A percentile compares a stretch with the other conserved stretches of the same genome.
Evolutionary conservation across 2,888 invertebrate species (phyloP).

Genomic region (Patella caerulea): DNA sequence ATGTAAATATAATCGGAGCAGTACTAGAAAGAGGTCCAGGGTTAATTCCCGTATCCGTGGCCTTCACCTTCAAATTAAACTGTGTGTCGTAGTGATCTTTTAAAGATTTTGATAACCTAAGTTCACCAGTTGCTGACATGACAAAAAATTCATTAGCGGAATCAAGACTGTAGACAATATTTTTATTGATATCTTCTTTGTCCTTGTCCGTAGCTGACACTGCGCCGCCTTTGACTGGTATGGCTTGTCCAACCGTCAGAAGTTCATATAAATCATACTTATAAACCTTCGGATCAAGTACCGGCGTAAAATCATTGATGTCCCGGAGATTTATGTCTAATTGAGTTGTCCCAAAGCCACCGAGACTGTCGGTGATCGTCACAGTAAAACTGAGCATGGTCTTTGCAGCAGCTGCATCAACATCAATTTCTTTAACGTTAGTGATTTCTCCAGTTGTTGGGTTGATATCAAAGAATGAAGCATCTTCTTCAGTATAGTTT

Average conservation of each 20-base stretch:
- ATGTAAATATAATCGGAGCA: neutral
- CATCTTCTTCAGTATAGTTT: neutral
- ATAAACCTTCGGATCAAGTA: neutral
- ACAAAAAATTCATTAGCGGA: neutral
- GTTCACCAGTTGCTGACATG: neutral
- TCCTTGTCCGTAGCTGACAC: neutral
- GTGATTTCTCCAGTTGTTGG: neutral
- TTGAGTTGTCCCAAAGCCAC: neutral
- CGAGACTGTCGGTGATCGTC: neutral
- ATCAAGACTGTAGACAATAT: conserved; percentile 1
- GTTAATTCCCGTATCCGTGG: neutral
- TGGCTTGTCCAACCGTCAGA: neutral
- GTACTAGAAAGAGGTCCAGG: neutral
- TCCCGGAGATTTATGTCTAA: neutral
- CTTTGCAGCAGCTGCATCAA: neutral
- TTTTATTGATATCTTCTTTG: neutral
- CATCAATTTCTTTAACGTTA: conserved; percentile 4
- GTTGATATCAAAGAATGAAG: neutral
- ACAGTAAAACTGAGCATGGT: neutral
- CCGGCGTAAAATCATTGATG: neutral
- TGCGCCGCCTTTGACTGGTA: neutral
- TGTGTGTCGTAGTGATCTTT: neutral
- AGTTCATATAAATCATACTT: neutral
- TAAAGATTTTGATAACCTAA: neutral
- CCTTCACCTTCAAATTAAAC: neutral